Conservation (phyloP, 2,113 vertebrate species). For the Bostrychus sinensis region DNA sequence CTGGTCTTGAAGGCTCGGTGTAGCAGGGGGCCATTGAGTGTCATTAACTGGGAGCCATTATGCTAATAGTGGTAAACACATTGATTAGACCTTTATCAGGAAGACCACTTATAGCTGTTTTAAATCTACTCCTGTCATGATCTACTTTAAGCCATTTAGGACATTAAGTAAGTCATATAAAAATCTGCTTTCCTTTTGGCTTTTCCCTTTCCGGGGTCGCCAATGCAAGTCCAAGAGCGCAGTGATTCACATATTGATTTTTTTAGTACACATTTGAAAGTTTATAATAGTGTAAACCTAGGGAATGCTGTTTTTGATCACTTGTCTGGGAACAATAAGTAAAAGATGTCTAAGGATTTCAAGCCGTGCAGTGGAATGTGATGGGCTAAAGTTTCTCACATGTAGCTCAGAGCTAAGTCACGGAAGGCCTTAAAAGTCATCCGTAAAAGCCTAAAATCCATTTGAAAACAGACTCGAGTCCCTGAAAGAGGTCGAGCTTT, state of each 20-base stretch:
- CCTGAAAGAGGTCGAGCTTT: neutral
- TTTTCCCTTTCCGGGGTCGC: neutral
- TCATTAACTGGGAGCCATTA: slow-evolving; percentile 33
- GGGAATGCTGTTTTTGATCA: too few relatives aligned
- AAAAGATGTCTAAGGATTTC: neutral
- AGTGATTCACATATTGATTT: too few relatives aligned
- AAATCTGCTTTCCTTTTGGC: neutral
- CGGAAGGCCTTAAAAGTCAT: neutral
- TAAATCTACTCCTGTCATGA: neutral
- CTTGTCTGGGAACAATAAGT: neutral
- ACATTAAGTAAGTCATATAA: neutral
- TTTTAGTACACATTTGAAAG: too few relatives aligned
- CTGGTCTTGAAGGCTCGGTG: slow-evolving; percentile 11
- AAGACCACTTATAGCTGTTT: slow-evolving; percentile 6
- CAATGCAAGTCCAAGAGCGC: too few relatives aligned
- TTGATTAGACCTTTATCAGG: slow-evolving; percentile 42
- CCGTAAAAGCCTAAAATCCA: neutral
- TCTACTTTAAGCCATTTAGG: neutral
- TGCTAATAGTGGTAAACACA: slow-evolving; percentile 42
- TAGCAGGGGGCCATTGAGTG: slow-evolving; percentile 31
- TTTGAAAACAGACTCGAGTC: neutral
- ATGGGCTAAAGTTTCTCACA: neutral
- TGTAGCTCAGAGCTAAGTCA: neutral
- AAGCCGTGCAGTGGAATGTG: neutral
- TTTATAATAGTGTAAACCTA: too few relatives aligned